Conservation (phyloP, 2,797 vertebrate species). For the Vultur gryphus region DNA sequence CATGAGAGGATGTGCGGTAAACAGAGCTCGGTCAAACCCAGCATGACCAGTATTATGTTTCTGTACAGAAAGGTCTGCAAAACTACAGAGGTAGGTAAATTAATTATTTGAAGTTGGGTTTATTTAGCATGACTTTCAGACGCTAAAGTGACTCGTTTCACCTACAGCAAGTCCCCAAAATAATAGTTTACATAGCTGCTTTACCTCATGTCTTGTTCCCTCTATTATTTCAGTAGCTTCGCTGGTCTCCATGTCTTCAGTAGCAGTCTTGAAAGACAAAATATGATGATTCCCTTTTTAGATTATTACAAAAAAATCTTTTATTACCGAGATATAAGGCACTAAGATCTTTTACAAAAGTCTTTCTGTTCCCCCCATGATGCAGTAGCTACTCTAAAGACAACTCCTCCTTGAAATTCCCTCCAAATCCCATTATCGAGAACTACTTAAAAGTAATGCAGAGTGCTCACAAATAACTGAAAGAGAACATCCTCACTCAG, state of each 20-base stretch:
- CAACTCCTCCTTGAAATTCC: not conserved
- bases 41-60: not conserved
- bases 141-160: not conserved
- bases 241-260: constrained; percentile 75
- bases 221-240: constrained; percentile 79
- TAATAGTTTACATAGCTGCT: not conserved
- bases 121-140: not conserved
- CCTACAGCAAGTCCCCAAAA: not conserved
- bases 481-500: not conserved
- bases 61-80: not conserved
- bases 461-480: not conserved
- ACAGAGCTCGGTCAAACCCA: not conserved
- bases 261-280: constrained; percentile 65
- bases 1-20: not conserved
- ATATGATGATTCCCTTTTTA: not conserved
- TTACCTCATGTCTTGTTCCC: constrained; percentile 74
- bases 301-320: not conserved
- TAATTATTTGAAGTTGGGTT: not conserved
- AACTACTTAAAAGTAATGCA: not conserved
- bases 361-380: not conserved
- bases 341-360: not conserved
- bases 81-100: not conserved
- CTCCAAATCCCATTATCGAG: not conserved
- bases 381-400: not conserved
- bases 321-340: not conserved